phyloP scores from a whole-genome alignment of 30 jellyfish, hydroid and myxozoan genomes.

The Euphysa ruthae region DNA sequence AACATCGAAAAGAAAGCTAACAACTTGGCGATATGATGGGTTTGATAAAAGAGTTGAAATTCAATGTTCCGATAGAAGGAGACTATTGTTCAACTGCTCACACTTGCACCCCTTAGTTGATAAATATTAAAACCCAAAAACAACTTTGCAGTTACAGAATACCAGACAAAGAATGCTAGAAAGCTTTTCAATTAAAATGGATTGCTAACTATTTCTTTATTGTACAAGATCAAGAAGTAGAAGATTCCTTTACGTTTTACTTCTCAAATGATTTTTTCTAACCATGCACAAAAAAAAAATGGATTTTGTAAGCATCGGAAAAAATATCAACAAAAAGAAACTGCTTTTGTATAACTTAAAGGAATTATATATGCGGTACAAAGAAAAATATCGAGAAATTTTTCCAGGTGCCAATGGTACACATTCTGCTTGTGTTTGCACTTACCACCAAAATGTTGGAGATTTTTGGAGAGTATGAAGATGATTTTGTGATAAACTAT shows the following conservation, averaged over 20 bases:
- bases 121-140: constrained; percentile 8
- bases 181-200: neutral
- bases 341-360: constrained; percentile 23
- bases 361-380: constrained; percentile 18
- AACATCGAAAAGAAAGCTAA: neutral
- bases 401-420: constrained; percentile 40
- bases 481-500: neutral
- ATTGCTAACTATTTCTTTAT: neutral
- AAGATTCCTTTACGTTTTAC: constrained; percentile 2
- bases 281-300: constrained; percentile 28
- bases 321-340: constrained; percentile 8
- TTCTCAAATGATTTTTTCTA: constrained; percentile 27
- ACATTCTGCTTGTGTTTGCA: constrained; percentile 55
- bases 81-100: constrained; percentile 22
- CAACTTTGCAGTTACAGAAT: constrained; percentile 25
- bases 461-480: neutral
- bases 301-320: constrained; percentile 39
- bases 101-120: constrained; percentile 28
- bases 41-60: neutral
- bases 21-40: neutral
- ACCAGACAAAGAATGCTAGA: neutral
- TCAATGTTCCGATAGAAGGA: neutral
- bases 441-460: constrained; percentile 37
- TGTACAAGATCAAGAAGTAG: neutral
- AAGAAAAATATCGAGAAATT: constrained; percentile 11